Evolutionary conservation across 1,140 invertebrate species (phyloP), one percentile per base, ranked within the genome.

Genomic region (Tachypleus tridentatus): DNA sequence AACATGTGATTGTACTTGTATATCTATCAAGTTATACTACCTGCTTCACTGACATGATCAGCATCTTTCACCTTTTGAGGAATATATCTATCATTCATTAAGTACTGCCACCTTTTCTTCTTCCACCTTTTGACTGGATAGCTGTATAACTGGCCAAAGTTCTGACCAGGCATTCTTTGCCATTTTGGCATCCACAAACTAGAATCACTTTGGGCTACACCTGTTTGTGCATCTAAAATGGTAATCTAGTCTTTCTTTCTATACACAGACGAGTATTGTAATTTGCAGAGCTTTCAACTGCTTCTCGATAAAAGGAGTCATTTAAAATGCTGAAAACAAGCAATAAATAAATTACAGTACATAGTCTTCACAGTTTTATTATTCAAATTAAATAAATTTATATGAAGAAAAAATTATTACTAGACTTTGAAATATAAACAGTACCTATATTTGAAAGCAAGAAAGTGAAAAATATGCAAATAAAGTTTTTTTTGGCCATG

Each of bases 161-260:
- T 81, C 60, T 89, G 81, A 68, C 93, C 93, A 59, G 93, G 93
- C 79, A 95, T 86, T 67, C 95, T 83, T 73, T 97, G 88, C 73
- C 88, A 83, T 72, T 86, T 82, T 57, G 85, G 85, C 86, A 93
- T 91, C 77, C 93, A 96, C 63, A 97, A 80, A 71, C 87, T 87
- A 71, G 90, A 94, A 78, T 97, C 92, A 73, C 89, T 95, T 77
- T 97, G 93, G 56, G 93, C 93, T 50, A 97, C 90, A 68, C 88
- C 93, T 67, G 95, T 98, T 79, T 97, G 93, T 4, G 91, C 91
- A 77, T 97, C 94, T 63, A 97, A 83, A 97, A 98, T 51, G 95
- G 95, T 80, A 97, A 86, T 61, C 95, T 82, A 76, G 94, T 83
- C 72, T 92, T 87, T 65, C 94, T 82, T 80, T 98, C 93, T 65